Evolutionary conservation across 2,888 invertebrate species (phyloP).

Genomic region (Limenitis camilla): DNA sequence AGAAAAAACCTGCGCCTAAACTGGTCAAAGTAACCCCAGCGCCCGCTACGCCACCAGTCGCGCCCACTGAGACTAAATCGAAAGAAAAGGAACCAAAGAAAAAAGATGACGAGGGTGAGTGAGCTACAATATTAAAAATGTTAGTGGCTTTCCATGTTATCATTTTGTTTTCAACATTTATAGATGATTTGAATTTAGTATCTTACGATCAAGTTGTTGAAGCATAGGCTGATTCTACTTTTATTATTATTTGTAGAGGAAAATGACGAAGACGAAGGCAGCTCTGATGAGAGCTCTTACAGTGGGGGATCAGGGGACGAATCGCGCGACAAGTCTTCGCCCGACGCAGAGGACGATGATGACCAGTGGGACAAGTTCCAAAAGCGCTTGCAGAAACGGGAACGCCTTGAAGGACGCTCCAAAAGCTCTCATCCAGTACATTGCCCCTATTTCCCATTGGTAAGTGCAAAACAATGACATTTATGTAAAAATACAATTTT

Average conservation of each 20-base stretch:
- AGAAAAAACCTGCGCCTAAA: conserved; percentile 71
- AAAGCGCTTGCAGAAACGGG: conserved; percentile 88
- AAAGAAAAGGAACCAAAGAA: conserved; percentile 66
- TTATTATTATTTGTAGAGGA: background rate
- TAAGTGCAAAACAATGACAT: conserved; percentile 35
- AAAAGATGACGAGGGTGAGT: conserved; percentile 45
- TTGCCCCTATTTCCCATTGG: conserved; percentile 94
- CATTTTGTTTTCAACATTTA: no score
- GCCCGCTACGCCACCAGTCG: conserved; percentile 18
- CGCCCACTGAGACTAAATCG: conserved; percentile 36
- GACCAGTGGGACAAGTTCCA: conserved; percentile 97
- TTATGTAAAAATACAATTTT: background rate
- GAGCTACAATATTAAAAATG: background rate
- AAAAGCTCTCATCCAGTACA: conserved; percentile 97
- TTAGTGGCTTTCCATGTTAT: no score
- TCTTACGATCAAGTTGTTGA: no score
- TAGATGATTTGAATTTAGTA: no score
- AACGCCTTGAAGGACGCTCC: conserved; percentile 93
- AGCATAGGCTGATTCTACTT: no score
- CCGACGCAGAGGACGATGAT: conserved; percentile 84
- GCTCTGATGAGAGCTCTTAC: conserved; percentile 62
- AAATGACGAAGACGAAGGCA: conserved; percentile 61
- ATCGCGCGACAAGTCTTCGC: conserved; percentile 77
- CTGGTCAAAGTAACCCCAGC: conserved; percentile 39
- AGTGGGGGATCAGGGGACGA: conserved; percentile 70